Conservation (phyloP, 2,797 vertebrate genomes). For the Dendrocincla tyrannina region DNA sequence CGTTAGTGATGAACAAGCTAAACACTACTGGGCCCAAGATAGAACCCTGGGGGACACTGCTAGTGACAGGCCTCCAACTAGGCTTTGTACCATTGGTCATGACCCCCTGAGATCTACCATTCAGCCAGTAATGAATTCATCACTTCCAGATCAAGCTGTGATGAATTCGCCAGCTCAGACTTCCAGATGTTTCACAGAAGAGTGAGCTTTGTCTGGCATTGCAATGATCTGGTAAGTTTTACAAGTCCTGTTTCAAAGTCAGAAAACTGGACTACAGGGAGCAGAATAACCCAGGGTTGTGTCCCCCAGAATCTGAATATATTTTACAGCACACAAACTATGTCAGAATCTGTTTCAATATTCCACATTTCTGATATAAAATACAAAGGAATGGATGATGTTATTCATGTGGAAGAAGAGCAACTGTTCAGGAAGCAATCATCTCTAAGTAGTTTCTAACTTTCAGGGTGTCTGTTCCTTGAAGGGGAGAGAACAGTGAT, state of each 20-base stretch:
- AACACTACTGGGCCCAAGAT: neutral
- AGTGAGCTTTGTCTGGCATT: neutral
- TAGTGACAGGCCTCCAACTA: neutral
- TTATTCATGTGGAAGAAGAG: neutral
- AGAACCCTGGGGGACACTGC: neutral
- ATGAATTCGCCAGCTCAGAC: neutral
- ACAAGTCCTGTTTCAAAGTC: neutral
- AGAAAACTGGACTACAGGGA: neutral
- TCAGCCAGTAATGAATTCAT: neutral
- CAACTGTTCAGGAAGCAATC: neutral
- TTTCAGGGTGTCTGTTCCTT: neutral
- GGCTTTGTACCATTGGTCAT: neutral
- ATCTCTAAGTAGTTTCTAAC: neutral
- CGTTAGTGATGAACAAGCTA: neutral
- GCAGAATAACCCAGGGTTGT: neutral
- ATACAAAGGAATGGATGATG: neutral
- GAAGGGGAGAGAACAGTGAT: neutral
- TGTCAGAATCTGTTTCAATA: neutral
- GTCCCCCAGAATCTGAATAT: neutral
- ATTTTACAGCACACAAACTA: neutral
- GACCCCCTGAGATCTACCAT: neutral
- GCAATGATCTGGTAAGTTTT: neutral
- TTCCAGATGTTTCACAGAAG: neutral
- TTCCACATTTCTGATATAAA: neutral
- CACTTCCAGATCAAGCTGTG: neutral